Conservation (phyloP, 2,888 invertebrate genomes). For the Hypercompe scribonia region DNA sequence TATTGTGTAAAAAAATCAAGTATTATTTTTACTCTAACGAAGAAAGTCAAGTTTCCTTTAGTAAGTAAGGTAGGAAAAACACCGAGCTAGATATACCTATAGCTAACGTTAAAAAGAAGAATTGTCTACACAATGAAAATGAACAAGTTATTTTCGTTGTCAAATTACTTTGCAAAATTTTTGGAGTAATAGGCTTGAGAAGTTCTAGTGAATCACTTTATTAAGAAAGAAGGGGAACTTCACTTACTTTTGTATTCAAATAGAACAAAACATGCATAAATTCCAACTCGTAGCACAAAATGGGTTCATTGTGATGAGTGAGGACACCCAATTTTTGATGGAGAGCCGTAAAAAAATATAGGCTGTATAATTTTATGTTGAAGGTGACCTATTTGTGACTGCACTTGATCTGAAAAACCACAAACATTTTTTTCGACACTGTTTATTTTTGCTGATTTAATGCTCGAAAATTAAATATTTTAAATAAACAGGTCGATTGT, state of each 20-base stretch:
- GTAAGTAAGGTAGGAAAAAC: not conserved
- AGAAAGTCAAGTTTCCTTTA: not conserved
- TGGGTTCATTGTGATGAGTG: conserved; percentile 46
- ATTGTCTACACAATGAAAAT: conserved; percentile 12
- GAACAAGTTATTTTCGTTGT: conserved; percentile 16
- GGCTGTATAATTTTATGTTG: conserved; percentile 39
- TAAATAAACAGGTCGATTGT: not conserved
- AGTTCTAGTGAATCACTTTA: conserved; percentile 26
- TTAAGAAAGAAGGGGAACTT: conserved; percentile 32
- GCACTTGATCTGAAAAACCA: conserved; percentile 5
- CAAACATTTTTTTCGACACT: not conserved
- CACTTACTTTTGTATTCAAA: conserved; percentile 40
- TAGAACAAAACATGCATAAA: conserved; percentile 38
- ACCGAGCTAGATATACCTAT: not conserved
- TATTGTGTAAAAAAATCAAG: not conserved
- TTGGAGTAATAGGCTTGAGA: conserved; percentile 16
- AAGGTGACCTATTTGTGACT: conserved; percentile 46
- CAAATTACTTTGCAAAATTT: conserved; percentile 21
- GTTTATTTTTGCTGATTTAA: not conserved
- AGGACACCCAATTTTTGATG: conserved; percentile 25
- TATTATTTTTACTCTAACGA: not conserved
- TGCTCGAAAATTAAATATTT: too few relatives aligned
- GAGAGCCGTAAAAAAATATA: conserved; percentile 36
- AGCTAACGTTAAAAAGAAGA: not conserved
- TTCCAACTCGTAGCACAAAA: conserved; percentile 45